Percentiles rank a stretch among this genome's conserved stretches.
phyloP scores from a whole-genome alignment of 2,888 invertebrate genomes.

The Gymnosoma rotundatum region DNA sequence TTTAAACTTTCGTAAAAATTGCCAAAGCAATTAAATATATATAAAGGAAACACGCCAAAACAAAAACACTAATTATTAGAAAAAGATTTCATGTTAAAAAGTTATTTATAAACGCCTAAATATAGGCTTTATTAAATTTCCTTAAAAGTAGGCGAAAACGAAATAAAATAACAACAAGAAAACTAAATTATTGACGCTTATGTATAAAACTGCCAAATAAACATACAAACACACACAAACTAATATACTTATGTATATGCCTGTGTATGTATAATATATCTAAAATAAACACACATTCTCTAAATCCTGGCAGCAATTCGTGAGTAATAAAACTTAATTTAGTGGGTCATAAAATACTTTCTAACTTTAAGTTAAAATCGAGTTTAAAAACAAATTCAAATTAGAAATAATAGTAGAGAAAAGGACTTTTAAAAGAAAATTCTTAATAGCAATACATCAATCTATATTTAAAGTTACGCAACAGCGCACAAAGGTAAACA shows the following conservation, averaged over 20 bases:
- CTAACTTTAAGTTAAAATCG: neutral
- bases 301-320: slow-evolving; percentile 18
- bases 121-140: slow-evolving; percentile 45
- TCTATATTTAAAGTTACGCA: no score
- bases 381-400: neutral
- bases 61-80: slow-evolving; percentile 26
- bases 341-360: slow-evolving; percentile 34
- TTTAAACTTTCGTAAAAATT: no score
- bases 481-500: no score
- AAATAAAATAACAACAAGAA: slow-evolving; percentile 5
- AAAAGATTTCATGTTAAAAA: slow-evolving; percentile 57
- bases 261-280: neutral
- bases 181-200: neutral
- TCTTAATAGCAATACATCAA: no score
- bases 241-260: neutral
- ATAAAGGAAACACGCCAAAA: neutral
- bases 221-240: neutral
- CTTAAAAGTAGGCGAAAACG: neutral
- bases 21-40: no score
- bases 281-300: neutral
- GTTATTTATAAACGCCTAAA: slow-evolving; percentile 61
- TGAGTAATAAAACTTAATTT: slow-evolving; percentile 51
- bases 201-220: neutral
- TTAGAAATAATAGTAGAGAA: neutral
- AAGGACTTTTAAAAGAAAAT: neutral